These are phyloP conservation scores for Pocota personata DNA, from an alignment of 2,888 invertebrate species.

Conservation along the genomic window DNA sequence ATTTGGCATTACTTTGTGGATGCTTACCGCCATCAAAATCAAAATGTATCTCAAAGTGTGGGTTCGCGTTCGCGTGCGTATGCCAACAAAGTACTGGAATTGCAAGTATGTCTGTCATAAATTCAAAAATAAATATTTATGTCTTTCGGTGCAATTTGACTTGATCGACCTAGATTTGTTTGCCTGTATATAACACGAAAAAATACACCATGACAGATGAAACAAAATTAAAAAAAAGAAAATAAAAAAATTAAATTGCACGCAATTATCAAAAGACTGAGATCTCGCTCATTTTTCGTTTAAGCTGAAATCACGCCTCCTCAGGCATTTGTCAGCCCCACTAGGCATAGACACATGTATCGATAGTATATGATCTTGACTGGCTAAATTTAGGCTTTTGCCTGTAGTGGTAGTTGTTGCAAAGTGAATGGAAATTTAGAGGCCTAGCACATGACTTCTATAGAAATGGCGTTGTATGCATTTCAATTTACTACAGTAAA, in stretches of 20 bases:
- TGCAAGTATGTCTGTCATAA: conserved; percentile 57
- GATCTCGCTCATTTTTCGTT: conserved; percentile 41
- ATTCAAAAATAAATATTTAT: conserved; percentile 67
- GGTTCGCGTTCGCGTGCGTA: conserved; percentile 26
- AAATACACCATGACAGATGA: conserved; percentile 12
- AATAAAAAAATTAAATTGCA: conserved; percentile 11
- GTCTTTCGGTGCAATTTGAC: conserved; percentile 52
- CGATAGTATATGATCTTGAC: conserved; percentile 35
- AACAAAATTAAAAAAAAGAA: too few relatives aligned
- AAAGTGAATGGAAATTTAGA: conserved; percentile 58
- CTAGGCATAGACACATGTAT: conserved; percentile 30
- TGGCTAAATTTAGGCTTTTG: conserved; percentile 36
- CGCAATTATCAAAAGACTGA: conserved; percentile 62
- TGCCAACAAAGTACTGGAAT: conserved; percentile 50
- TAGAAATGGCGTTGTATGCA: conserved; percentile 20
- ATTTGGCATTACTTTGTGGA: background rate
- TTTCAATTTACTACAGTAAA: background rate
- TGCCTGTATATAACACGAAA: conserved; percentile 3
- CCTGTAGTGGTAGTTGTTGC: conserved; percentile 24
- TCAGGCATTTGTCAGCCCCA: conserved; percentile 65
- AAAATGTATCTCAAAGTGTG: conserved; percentile 5
- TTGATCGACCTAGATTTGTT: conserved; percentile 63
- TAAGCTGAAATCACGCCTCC: conserved; percentile 63
- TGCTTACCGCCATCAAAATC: background rate
- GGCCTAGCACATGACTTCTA: conserved; percentile 15